Evolutionary conservation across 2,888 invertebrate genomes (phyloP).

Genomic region (Ophion slaviceki): DNA sequence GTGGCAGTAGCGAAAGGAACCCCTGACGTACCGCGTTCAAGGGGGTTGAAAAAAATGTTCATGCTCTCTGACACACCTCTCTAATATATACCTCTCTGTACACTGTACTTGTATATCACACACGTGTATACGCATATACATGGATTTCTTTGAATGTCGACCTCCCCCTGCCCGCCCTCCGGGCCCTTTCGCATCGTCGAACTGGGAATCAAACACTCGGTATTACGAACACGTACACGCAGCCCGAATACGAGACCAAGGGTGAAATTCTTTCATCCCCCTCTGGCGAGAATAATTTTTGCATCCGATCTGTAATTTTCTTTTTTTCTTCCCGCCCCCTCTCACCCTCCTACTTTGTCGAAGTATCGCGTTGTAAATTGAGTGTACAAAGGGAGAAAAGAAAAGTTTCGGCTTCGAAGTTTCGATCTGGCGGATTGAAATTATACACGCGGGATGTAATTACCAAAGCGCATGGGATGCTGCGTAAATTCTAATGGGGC

Average conservation of each 20-base stretch:
- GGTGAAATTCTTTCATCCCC: conserved; percentile 39
- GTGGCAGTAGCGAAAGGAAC: conserved; percentile 25
- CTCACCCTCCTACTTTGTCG: not conserved
- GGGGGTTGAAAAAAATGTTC: conserved; percentile 60
- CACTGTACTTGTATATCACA: conserved; percentile 4
- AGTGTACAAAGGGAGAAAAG: not conserved
- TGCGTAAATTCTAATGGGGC: too few relatives aligned
- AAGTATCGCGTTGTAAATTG: not conserved
- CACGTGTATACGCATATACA: conserved; percentile 6
- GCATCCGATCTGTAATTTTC: conserved; percentile 47
- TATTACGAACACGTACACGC: conserved; percentile 58
- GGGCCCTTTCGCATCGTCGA: conserved; percentile 16
- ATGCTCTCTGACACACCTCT: conserved; percentile 51
- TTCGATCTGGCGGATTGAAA: too few relatives aligned
- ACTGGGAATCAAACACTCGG: conserved; percentile 56
- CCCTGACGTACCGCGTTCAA: conserved; percentile 33
- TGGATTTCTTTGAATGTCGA: conserved; percentile 50
- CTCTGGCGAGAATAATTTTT: conserved; percentile 48
- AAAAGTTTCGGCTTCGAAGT: not conserved
- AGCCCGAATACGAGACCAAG: not conserved
- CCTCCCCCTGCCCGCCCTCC: not conserved
- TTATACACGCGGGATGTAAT: too few relatives aligned
- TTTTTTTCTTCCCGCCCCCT: not conserved
- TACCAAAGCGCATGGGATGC: too few relatives aligned
- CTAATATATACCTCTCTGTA: conserved; percentile 14